Evolutionary conservation across 2,797 vertebrate species (phyloP).

Genomic region (Geotrypetes seraphini): DNA sequence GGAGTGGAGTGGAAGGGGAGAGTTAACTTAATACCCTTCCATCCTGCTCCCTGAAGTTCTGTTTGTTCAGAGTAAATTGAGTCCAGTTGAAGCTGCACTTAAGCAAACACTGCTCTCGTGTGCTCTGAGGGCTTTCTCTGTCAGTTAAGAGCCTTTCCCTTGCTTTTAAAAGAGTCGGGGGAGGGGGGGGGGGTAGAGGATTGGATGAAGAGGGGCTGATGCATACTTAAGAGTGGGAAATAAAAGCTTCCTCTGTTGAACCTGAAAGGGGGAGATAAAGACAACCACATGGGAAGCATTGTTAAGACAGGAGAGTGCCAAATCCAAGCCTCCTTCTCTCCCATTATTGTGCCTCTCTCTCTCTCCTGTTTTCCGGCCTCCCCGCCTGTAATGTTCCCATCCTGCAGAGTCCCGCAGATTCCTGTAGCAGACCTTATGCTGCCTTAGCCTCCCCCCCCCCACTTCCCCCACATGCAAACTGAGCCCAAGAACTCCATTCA

Average conservation of each 20-base stretch:
- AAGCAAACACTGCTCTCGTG: conserved; percentile 9
- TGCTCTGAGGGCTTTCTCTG: not conserved
- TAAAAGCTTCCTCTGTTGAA: conserved; percentile 38
- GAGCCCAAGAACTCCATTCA: conserved; percentile 43
- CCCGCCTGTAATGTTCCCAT: not conserved
- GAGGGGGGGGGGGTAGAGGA: not conserved
- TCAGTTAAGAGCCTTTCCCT: not conserved
- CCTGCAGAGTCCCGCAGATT: conserved; percentile 8
- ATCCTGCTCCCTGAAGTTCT: too few relatives aligned
- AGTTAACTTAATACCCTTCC: too few relatives aligned
- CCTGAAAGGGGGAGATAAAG: conserved; percentile 38
- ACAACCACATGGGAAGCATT: conserved; percentile 42
- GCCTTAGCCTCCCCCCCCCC: conserved; percentile 19
- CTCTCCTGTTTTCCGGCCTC: not conserved
- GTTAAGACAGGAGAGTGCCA: conserved; percentile 17
- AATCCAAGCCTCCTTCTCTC: conserved; percentile 17
- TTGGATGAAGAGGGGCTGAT: conserved; percentile 1
- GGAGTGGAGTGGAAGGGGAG: not conserved
- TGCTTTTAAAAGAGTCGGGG: not conserved
- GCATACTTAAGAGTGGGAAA: conserved; percentile 21
- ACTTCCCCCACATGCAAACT: too few relatives aligned
- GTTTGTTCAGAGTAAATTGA: conserved; percentile 13
- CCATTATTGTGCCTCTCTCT: conserved; percentile 27
- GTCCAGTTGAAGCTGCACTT: not conserved
- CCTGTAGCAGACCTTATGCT: conserved; percentile 23